Base-by-base conservation (phyloP, 2,888 invertebrate genomes). In the Homarus gammarus region DNA sequence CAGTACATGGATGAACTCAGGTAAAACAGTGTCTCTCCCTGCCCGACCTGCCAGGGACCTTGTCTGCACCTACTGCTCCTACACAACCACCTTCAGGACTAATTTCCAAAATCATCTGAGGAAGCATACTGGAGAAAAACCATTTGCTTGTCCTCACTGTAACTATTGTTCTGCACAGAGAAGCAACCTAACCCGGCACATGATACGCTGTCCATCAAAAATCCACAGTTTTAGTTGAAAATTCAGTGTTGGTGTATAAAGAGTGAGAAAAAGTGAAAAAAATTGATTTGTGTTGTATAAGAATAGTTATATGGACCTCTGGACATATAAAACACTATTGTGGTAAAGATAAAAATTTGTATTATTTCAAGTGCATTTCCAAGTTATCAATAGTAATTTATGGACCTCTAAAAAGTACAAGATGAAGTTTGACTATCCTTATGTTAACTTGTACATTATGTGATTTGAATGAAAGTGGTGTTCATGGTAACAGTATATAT, bases 81-180 rank as follows among this genome's bases (percentile, higher is more conserved):
- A 77, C 84, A 49, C 31, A 18, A 84, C 88, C 27, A 44, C 49
- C 18, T 56, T 83, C 36, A 77, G 70, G 75, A 77, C 88, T 22
- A 84, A 78, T 56, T 83, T 70, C 51, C 36, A 72, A 22, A 84
- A 88, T 18, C 88, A 88, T 49, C 36, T 88, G 33, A 40, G 77
- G 36, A 88, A 77, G n/a, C 83, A 83, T 49, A 83, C 82, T 3
- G 89, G 89, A 22, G 68, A 68, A 49, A 88, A 75, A 70, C 88
- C 77, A 27, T 88, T 88, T 72, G 75, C 51, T n/a, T 88, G 88
- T 51, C 77, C 75, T 12, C 78, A 83, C 75, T 88, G 88, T 73
- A 33, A 51, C 33, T 88, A 88, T 40, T 77, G 83, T 77, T 83
- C 83, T 36, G 56, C 88, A 31, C 88, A 88, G 68, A 88, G 70